phyloP scores from a whole-genome alignment of 2,113 vertebrate genomes.

The Gasterosteus aculeatus region DNA sequence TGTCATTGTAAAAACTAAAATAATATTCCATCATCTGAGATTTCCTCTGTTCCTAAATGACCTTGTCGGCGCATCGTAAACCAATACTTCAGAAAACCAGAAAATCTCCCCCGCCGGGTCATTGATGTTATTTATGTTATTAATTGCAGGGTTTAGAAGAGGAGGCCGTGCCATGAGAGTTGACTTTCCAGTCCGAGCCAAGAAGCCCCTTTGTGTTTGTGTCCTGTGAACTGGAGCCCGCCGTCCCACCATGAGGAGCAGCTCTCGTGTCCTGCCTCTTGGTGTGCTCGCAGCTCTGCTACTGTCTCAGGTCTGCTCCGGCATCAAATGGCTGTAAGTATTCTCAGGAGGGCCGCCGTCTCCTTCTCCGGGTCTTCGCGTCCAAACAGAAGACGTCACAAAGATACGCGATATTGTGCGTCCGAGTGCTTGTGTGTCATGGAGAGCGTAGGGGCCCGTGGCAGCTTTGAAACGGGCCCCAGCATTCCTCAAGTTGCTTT shows the following conservation, averaged over 20 bases:
- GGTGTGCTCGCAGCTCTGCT: conserved; percentile 86
- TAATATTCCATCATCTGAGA: neutral
- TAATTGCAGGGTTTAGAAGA: conserved; percentile 51
- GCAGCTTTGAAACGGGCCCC: conserved; percentile 55
- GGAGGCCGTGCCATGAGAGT: conserved; percentile 68
- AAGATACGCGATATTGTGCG: conserved; percentile 1
- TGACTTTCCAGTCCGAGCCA: conserved; percentile 62
- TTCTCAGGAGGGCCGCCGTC: conserved; percentile 12
- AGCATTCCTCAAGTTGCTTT: conserved; percentile 39
- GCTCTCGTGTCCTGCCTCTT: conserved; percentile 79
- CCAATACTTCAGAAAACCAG: no score
- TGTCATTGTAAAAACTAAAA: neutral
- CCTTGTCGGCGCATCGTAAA: neutral
- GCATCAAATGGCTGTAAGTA: conserved; percentile 99
- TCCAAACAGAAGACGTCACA: conserved; percentile 11
- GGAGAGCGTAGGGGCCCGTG: neutral
- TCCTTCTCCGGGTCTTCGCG: neutral
- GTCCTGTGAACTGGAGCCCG: conserved; percentile 51
- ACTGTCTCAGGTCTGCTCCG: conserved; percentile 88
- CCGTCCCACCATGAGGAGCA: conserved; percentile 78
- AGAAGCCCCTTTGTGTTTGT: conserved; percentile 53
- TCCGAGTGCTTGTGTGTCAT: conserved; percentile 16
- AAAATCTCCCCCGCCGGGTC: neutral
- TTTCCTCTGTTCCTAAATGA: neutral
- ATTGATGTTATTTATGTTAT: conserved; percentile 17